Evolutionary conservation across 64 coral and sea anemone genomes (phyloP), one percentile per base, ranked within the genome.

Genomic region (Cladopsammia gracilis): DNA sequence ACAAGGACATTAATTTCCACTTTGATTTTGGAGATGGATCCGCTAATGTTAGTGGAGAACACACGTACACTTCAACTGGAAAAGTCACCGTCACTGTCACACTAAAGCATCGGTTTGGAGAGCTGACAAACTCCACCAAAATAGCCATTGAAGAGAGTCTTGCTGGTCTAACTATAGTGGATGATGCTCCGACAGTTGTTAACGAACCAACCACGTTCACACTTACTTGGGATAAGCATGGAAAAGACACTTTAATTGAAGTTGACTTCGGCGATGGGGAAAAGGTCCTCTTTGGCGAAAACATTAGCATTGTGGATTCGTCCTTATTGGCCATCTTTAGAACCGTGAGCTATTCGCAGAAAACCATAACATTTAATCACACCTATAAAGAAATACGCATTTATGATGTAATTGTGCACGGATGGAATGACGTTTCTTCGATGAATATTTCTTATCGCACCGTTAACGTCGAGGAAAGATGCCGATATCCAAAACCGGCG

Each of bases 391-490:
- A 71, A 6, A 56, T 60, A 73, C 26, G 78, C 3, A 11, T 1
- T 70, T 91, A 74, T 72, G 80, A 49, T 4, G 69, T 91, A 6
- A 49, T 24, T 1, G 52, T 91, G 23, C 26, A 73, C 8, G 89
- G 65, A 25, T 84, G 78, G 48, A 91, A 91, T 44, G 67, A 83
- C 0, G 78, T 91, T 7, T 91, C 89, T 25, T 83, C 89, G 19
- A 34, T 64, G 48, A 72, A 3, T 22, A 3, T 68, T 18, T 84
- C 54, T 71, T 14, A 81, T 83, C 52, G 15, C 5, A 58, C 78
- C 23, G 24, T 81, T 20, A 18, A 20, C 11, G 20, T 90, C 14
- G 62, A 90, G n/a, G 57, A 80, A 23, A 48, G 70, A 74, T 91
- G 89, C 53, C 48, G 69, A 14, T 83, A 91, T 24, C 89, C 89